Conservation (phyloP, 2,113 vertebrate species). For the Tyrannus savana region DNA sequence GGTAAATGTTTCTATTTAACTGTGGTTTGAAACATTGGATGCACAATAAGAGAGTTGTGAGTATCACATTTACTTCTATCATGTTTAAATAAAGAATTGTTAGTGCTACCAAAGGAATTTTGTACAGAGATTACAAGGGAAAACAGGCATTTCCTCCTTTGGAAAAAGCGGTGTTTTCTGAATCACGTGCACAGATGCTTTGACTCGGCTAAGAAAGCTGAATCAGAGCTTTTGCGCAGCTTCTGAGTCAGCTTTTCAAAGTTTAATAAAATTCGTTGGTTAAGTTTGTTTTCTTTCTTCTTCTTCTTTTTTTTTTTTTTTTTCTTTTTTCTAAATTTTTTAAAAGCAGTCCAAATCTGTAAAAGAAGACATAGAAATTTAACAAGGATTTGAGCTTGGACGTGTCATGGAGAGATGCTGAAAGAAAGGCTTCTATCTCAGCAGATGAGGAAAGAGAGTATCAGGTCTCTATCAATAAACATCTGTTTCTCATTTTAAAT, state of each 20-base stretch:
- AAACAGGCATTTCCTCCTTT: slow-evolving; percentile 42
- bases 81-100: slow-evolving; percentile 1
- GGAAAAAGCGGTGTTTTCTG: background rate
- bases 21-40: background rate
- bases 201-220: slow-evolving; percentile 41
- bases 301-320: background rate
- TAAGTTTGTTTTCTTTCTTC: background rate
- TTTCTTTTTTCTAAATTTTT: background rate
- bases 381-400: background rate
- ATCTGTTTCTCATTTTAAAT: background rate
- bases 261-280: background rate
- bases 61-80: background rate
- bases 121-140: background rate
- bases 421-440: background rate
- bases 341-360: background rate
- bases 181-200: slow-evolving; percentile 37
- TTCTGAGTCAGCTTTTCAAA: slow-evolving; percentile 53
- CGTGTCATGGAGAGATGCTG: rapidly evolving
- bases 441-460: background rate
- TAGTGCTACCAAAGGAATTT: background rate
- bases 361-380: background rate
- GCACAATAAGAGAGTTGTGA: background rate
- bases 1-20: slow-evolving; percentile 19
- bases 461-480: background rate
- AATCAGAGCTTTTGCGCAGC: slow-evolving; percentile 35